Base-by-base conservation (phyloP, 2,888 invertebrate species). In the Brachynemurus nebulosus region DNA sequence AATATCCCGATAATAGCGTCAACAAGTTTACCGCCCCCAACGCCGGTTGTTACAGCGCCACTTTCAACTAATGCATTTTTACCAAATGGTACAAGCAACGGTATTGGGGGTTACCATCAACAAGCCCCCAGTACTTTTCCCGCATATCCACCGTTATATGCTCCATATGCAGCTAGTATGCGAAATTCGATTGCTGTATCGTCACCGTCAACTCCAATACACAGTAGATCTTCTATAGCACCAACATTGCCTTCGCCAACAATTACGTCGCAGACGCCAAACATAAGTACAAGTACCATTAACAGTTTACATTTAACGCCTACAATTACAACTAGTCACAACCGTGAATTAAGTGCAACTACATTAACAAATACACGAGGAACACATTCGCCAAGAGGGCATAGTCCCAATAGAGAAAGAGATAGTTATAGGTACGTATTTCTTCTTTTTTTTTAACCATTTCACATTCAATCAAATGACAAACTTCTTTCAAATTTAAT, bases 401-500 rank as follows among this genome's bases (percentile, higher is more conserved):
- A 80, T 60, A 82, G 82, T 63, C 82, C 86, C 42, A 78, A 70
- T 55, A 72, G 86, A 57, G 88, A 89, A 64, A 72, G 88, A 52
- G 88, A 88, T 60, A 85, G 80, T 64, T 88, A 85, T 69, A 86
- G 86, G 88, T 88, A 70, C 54, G 53, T 48, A 45, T 20, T 18
- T 18, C 18, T 9, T 36, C 19, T 17, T 36, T 17, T 7, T 16
- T 4, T 36, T 16, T 4, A 36, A 2, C 16, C 11, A 16, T 36
- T 16, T 16, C 17, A 11, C 8, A 16, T 36, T n/a, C 17, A 18
- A 8, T 18, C 11, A 27, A 27, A 27, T 27, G 11, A 27, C 27
- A n/a, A n/a, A 27, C 2, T n/a, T 27, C 27, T 2, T 2, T 2
- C 2, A n/a, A 27, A 27, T 2, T 27, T 27, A 27, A 27, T n/a